These are phyloP conservation scores for Molossus alvarezi DNA, from an alignment of 2,797 vertebrate genomes.

Conservation along the genomic window DNA sequence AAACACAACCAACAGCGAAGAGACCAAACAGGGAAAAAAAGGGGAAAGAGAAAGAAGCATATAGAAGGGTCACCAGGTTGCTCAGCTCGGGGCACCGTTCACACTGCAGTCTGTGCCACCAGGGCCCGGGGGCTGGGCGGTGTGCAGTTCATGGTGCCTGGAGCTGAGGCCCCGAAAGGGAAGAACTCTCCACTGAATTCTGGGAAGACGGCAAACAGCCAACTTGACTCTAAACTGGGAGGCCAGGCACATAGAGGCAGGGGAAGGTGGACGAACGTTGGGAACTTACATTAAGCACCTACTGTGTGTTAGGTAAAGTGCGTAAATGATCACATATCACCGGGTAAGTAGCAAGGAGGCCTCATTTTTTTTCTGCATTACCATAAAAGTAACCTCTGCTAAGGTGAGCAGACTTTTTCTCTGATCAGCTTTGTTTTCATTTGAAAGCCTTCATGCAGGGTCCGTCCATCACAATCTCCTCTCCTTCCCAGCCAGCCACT, in stretches of 20 bases:
- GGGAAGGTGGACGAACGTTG: rapidly evolving
- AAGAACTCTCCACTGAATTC: not conserved
- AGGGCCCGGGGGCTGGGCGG: not conserved
- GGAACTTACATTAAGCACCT: not conserved
- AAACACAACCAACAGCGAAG: not conserved
- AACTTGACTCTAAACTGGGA: not conserved
- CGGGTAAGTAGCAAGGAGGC: not conserved
- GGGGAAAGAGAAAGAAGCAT: no score
- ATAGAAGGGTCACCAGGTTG: not conserved
- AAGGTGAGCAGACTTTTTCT: not conserved
- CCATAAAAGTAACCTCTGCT: not conserved
- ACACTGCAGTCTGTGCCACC: rapidly evolving
- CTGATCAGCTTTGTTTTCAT: not conserved
- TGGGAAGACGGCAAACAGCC: not conserved
- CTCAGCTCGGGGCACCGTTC: rapidly evolving
- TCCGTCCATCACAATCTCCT: not conserved
- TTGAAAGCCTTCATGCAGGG: not conserved
- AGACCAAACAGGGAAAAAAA: not conserved
- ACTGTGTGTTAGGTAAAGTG: not conserved
- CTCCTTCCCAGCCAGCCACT: not conserved
- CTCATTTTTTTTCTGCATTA: not conserved
- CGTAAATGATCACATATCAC: not conserved
- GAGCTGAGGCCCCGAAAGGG: not conserved
- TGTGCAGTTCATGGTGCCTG: not conserved
- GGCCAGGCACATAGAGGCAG: not conserved